These are phyloP conservation scores for Gastrophysa polygoni DNA, from an alignment of 2,888 invertebrate species.

Conservation along the genomic window DNA sequence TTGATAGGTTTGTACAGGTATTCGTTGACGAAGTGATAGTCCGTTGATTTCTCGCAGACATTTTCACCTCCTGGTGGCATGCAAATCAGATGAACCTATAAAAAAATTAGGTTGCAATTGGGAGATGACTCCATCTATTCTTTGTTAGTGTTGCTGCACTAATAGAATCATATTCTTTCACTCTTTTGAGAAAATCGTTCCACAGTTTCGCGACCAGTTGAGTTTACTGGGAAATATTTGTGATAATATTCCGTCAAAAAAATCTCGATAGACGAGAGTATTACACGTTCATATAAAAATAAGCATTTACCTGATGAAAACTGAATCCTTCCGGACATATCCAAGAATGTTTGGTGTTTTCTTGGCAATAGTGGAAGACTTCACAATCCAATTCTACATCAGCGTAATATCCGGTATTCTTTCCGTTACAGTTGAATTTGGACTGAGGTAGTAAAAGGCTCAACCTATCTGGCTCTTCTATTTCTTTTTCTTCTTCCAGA, in stretches of 20 bases:
- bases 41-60: constrained; percentile 86
- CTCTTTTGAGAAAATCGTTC: too few species aligned
- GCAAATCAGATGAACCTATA: constrained; percentile 88
- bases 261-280: too few species aligned
- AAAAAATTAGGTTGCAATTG: too few species aligned
- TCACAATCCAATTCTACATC: constrained; percentile 88
- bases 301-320: constrained; percentile 76
- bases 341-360: constrained; percentile 89
- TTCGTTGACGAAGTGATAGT: constrained; percentile 91
- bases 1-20: constrained; percentile 89
- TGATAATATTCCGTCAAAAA: too few species aligned
- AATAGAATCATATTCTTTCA: too few species aligned
- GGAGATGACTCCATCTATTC: too few species aligned
- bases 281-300: too few species aligned
- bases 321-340: constrained; percentile 90
- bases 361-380: constrained; percentile 93
- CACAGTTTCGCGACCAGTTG: too few species aligned
- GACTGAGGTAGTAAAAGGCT: constrained; percentile 79
- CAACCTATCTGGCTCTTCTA: constrained; percentile 85
- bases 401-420: constrained; percentile 89
- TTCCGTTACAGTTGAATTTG: constrained; percentile 79
- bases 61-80: constrained; percentile 91
- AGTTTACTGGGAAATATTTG: too few species aligned
- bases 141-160: too few species aligned
- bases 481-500: constrained; percentile 67